These are phyloP conservation scores for Gadus macrocephalus DNA, from an alignment of 2,113 vertebrate genomes.

Conservation along the genomic window DNA sequence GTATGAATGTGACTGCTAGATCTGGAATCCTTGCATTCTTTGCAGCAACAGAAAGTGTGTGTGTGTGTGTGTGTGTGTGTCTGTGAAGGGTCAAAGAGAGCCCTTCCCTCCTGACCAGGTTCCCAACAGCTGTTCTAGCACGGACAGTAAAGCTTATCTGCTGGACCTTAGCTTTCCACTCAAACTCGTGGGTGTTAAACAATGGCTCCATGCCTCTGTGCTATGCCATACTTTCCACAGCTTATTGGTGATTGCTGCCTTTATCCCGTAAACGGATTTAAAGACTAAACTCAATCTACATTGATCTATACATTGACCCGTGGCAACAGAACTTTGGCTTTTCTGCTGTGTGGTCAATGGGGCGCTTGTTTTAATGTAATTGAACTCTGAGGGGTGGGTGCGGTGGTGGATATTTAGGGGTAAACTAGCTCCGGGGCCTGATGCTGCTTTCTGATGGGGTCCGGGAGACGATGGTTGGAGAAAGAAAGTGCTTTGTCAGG, in stretches of 20 bases:
- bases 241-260: constrained; percentile 4
- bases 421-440: too few species aligned
- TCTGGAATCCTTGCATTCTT: too few species aligned
- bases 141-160: not conserved
- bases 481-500: constrained; percentile 58
- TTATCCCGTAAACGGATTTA: constrained; percentile 38
- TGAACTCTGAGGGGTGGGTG: constrained; percentile 24
- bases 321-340: not conserved
- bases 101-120: too few species aligned
- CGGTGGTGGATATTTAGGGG: not conserved
- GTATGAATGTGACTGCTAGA: too few species aligned
- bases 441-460: too few species aligned
- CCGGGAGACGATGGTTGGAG: not conserved
- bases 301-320: constrained; percentile 48
- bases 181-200: too few species aligned
- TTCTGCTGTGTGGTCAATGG: constrained; percentile 9
- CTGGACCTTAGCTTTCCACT: not conserved
- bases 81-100: too few species aligned
- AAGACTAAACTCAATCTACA: constrained; percentile 49
- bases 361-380: constrained; percentile 39
- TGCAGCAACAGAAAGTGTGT: too few species aligned
- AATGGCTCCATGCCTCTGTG: too few species aligned
- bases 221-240: not conserved
- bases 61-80: too few species aligned
- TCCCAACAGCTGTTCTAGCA: not conserved